phyloP scores from a whole-genome alignment of 2,797 vertebrate genomes.

The Argya squamiceps region DNA sequence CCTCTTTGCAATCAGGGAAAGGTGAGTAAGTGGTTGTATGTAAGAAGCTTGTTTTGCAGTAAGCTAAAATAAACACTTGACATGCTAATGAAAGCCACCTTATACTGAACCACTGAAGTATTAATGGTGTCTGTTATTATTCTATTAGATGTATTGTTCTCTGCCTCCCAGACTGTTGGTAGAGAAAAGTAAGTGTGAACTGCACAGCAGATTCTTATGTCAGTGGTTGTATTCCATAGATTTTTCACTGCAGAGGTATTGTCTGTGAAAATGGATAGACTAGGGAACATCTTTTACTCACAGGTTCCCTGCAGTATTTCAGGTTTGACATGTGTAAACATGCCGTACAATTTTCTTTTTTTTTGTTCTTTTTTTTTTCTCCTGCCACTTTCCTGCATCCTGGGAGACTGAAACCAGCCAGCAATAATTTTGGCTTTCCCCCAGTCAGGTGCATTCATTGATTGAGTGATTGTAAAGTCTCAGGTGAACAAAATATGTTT shows the following conservation, averaged over 20 bases:
- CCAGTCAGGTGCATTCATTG: conserved; percentile 30
- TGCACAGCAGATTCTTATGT: conserved; percentile 9
- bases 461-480: conserved; percentile 20
- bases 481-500: background rate
- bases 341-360: background rate
- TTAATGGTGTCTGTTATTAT: conserved; percentile 53
- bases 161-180: background rate
- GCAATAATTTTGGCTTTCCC: conserved; percentile 57
- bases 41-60: conserved; percentile 42
- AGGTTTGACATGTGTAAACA: conserved; percentile 57
- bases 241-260: conserved; percentile 15
- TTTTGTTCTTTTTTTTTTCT: background rate
- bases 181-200: background rate
- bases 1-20: conserved; percentile 33
- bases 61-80: conserved; percentile 46
- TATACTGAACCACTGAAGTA: conserved; percentile 40
- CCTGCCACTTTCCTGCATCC: accelerated
- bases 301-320: conserved; percentile 40
- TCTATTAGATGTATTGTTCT: conserved; percentile 50
- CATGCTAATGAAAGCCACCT: conserved; percentile 51
- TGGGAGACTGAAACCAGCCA: conserved; percentile 47
- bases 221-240: background rate
- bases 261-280: conserved; percentile 27
- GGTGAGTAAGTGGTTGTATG: background rate
- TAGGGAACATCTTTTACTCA: conserved; percentile 32